A percentile compares a stretch with the other conserved stretches of the same genome.
Evolutionary conservation across 2,113 vertebrate genomes (phyloP).

Genomic region (Mastomys coucha): DNA sequence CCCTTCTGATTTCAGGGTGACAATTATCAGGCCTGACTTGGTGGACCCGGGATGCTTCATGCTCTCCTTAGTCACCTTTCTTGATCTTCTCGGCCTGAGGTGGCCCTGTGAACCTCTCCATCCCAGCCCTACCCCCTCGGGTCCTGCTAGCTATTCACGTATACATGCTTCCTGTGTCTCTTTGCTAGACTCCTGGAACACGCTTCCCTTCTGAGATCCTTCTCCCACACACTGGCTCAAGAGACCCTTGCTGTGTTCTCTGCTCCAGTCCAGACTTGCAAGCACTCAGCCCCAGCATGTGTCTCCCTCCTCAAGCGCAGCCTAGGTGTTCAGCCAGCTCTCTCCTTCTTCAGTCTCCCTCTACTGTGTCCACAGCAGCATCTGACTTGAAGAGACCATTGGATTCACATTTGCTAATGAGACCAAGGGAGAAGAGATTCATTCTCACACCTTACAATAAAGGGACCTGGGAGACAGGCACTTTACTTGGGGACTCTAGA

Average conservation of each 20-base stretch:
- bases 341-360: background rate
- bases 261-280: background rate
- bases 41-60: background rate
- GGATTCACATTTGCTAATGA: background rate
- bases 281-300: background rate
- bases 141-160: background rate
- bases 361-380: background rate
- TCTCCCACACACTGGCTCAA: background rate
- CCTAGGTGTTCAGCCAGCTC: background rate
- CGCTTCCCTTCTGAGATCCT: background rate
- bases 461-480: background rate
- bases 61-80: background rate
- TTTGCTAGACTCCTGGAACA: background rate
- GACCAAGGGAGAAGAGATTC: background rate
- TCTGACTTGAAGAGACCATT: background rate
- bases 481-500: background rate
- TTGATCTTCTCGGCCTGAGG: accelerated
- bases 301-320: background rate
- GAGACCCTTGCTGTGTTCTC: background rate
- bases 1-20: background rate
- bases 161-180: background rate
- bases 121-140: background rate
- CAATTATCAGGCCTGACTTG: background rate
- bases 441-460: background rate
- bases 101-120: background rate